Evolutionary conservation across 1,140 invertebrate species (phyloP), one percentile per base, ranked within the genome.

Genomic region (Oncopodura yosiiana): DNA sequence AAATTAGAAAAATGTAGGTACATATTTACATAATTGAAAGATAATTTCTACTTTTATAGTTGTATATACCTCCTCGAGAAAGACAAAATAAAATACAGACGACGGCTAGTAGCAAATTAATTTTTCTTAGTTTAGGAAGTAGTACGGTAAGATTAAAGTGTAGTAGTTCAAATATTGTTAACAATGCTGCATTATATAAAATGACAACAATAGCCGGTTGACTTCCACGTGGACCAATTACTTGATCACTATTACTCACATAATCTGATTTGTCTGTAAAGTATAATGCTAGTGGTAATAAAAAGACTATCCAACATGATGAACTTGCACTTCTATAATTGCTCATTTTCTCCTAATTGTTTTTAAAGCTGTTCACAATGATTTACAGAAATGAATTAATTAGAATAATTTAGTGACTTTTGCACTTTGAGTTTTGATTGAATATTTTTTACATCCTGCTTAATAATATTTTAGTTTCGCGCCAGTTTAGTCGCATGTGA

Each of bases 251-350:
- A 18, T 6, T 19, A 12, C 4, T 53, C 16, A n/a, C 12, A 58
- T 19, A 6, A 34, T 32, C 32, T 42, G 4, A 29, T n/a, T n/a
- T 44, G 29, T 49, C 38, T 1, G 37, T 36, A 23, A 56, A 30
- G 32, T 56, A 50, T 16, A 62, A 16, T 27, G 61, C 56, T n/a
- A 58, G 3, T 1, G 61, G 61, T 3, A 62, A 19, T 0, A 62
- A 32, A 24, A 46, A 37, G 1, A 27, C 23, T 4, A 42, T 38
- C 56, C 56, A 62, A 29, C 50, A 62, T 9, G 56, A 49, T 6
- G 29, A 16, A 38, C 52, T 51, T 2, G 24, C 55, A 26, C 43
- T 63, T 58, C 66, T 58, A 48, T 34, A 34, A n/a, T n/a, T n/a
- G n/a, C n/a, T n/a, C n/a, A n/a, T n/a, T n/a, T n/a, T n/a, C n/a